Evolutionary conservation across 2,113 vertebrate species (phyloP).

Genomic region (Thryonomys swinderianus): DNA sequence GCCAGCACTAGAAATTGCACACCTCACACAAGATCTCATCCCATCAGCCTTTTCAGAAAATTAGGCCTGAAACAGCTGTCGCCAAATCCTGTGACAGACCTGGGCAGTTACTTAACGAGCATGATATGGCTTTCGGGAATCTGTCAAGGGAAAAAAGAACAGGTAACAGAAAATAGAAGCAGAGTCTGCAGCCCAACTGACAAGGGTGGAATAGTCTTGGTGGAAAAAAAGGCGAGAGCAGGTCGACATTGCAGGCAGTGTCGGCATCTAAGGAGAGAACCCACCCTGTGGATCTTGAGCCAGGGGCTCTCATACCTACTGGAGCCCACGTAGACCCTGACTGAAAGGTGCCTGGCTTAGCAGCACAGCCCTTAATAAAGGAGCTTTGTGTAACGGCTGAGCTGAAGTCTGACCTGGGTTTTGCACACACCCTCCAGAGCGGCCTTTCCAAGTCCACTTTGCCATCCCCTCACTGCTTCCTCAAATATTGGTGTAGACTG

Average conservation of each 20-base stretch:
- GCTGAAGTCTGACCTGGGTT: neutral
- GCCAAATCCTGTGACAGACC: neutral
- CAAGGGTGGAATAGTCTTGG: neutral
- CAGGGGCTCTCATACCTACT: neutral
- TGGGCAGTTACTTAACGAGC: neutral
- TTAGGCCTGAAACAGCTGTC: neutral
- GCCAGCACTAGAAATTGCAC: neutral
- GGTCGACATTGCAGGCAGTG: neutral
- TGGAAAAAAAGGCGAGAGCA: neutral
- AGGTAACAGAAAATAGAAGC: neutral
- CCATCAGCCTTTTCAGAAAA: constrained; percentile 25
- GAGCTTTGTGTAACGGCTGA: neutral
- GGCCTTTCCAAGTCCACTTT: neutral
- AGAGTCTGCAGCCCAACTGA: neutral
- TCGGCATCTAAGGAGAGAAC: neutral
- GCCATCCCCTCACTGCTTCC: neutral
- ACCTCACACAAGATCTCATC: constrained; percentile 30
- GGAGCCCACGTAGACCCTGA: neutral
- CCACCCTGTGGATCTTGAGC: neutral
- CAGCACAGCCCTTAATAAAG: neutral
- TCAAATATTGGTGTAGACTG: neutral
- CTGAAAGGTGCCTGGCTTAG: neutral
- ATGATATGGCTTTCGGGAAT: constrained; percentile 35
- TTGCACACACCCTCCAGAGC: neutral
- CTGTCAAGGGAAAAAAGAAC: constrained; percentile 36